These are phyloP conservation scores for Drosophila ogumai DNA, from an alignment of 1,140 invertebrate genomes.

Conservation along the genomic window DNA sequence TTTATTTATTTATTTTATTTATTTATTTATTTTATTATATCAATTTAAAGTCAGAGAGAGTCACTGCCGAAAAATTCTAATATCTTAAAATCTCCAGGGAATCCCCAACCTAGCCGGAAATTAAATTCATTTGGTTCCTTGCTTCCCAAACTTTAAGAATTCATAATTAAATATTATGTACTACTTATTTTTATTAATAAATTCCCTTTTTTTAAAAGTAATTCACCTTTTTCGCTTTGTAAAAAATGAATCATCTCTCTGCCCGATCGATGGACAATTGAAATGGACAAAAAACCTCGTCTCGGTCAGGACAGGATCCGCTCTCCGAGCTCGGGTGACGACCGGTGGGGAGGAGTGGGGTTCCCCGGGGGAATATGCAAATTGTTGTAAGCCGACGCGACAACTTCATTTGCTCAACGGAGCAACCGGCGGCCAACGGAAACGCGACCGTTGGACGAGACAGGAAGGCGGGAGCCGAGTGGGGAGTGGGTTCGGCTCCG, in stretches of 20 bases:
- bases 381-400: conserved; percentile 57
- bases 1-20: too few species aligned
- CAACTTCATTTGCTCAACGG: conserved; percentile 75
- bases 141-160: background rate
- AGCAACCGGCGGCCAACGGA: conserved; percentile 59
- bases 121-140: background rate
- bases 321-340: conserved; percentile 17
- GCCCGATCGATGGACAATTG: conserved; percentile 51
- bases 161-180: background rate
- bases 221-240: conserved; percentile 16
- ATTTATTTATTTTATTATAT: too few species aligned
- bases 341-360: background rate
- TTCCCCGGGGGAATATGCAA: conserved; percentile 51
- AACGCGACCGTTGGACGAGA: conserved; percentile 51
- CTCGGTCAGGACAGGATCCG: conserved; percentile 60
- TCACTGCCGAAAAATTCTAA: too few species aligned
- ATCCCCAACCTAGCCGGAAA: background rate
- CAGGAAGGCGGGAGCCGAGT: conserved; percentile 2
- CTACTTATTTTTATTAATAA: background rate
- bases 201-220: background rate
- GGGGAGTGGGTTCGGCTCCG: conserved; percentile 1
- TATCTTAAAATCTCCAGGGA: too few species aligned
- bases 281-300: conserved; percentile 36
- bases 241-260: conserved; percentile 58
- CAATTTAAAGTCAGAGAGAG: too few species aligned